phyloP scores from a whole-genome alignment of 1,140 invertebrate genomes.

The Dinothrombium tinctorium region DNA sequence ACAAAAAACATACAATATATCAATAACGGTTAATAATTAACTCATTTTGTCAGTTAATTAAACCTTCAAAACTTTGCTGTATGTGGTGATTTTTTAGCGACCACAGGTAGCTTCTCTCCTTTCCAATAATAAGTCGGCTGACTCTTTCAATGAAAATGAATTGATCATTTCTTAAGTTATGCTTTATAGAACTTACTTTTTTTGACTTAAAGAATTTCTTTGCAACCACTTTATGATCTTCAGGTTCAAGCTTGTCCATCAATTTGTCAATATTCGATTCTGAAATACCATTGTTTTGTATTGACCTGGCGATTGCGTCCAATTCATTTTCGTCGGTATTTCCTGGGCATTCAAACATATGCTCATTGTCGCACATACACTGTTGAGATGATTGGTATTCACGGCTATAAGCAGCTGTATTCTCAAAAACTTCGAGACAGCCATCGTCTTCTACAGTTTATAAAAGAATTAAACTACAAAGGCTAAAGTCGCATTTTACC shows the following conservation, averaged over 20 bases:
- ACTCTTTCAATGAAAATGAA: neutral
- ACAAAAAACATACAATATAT: no score
- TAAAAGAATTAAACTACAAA: neutral
- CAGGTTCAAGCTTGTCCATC: slow-evolving; percentile 17
- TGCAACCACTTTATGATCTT: slow-evolving; percentile 41
- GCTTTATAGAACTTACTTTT: neutral
- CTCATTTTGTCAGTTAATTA: no score
- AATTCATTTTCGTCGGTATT: slow-evolving; percentile 21
- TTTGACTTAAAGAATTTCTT: slow-evolving; percentile 37
- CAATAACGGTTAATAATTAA: no score
- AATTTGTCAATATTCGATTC: slow-evolving; percentile 18
- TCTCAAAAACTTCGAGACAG: slow-evolving; percentile 76
- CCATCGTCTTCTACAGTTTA: slow-evolving; percentile 40
- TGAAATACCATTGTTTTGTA: slow-evolving; percentile 17
- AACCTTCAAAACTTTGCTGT: no score
- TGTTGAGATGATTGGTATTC: slow-evolving; percentile 77
- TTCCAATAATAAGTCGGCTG: no score
- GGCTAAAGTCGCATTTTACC: slow-evolving; percentile 17
- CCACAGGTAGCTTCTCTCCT: no score
- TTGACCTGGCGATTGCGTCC: slow-evolving; percentile 22
- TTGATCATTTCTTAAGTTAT: neutral
- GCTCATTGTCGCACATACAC: slow-evolving; percentile 92
- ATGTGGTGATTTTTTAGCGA: no score
- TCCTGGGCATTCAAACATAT: slow-evolving; percentile 78
- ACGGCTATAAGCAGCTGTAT: slow-evolving; percentile 80